Percentiles rank a stretch among this genome's conserved stretches.
These are phyloP conservation scores for Platycheirus rosarum DNA, from an alignment of 2,888 invertebrate genomes.

Conservation along the genomic window DNA sequence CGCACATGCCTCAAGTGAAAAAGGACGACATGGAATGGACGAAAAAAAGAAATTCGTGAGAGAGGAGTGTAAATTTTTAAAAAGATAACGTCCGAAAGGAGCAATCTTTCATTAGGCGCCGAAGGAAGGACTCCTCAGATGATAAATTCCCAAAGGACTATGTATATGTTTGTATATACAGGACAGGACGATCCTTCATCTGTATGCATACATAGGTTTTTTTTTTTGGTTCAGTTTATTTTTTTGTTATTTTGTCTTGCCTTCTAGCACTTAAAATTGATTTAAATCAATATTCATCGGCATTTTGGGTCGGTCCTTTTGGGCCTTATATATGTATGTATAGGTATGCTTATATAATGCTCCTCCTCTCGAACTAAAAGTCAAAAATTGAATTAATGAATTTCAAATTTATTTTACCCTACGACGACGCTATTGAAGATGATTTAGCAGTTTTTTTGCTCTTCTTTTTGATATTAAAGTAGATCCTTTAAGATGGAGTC, in stretches of 20 bases:
- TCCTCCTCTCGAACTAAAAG: constrained; percentile 29
- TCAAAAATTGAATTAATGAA: constrained; percentile 69
- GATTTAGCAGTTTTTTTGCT: constrained; percentile 48
- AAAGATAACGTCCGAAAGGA: constrained; percentile 53
- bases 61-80: constrained; percentile 66
- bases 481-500: constrained; percentile 29
- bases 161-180: no score
- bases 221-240: neutral
- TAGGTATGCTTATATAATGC: no score
- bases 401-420: constrained; percentile 24
- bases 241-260: constrained; percentile 44
- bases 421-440: constrained; percentile 7
- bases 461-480: constrained; percentile 37
- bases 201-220: constrained; percentile 42
- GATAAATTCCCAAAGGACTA: constrained; percentile 52
- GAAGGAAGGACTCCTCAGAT: constrained; percentile 53
- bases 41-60: constrained; percentile 38
- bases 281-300: constrained; percentile 72
- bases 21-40: neutral
- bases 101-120: constrained; percentile 67
- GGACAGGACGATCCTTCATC: constrained; percentile 6
- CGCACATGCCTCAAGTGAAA: constrained; percentile 30
- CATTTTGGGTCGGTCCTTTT: constrained; percentile 37
- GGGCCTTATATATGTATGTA: neutral
- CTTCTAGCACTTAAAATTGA: constrained; percentile 63